Evolutionary conservation across 2,888 invertebrate genomes (phyloP).

Genomic region (Leuctra nigra): DNA sequence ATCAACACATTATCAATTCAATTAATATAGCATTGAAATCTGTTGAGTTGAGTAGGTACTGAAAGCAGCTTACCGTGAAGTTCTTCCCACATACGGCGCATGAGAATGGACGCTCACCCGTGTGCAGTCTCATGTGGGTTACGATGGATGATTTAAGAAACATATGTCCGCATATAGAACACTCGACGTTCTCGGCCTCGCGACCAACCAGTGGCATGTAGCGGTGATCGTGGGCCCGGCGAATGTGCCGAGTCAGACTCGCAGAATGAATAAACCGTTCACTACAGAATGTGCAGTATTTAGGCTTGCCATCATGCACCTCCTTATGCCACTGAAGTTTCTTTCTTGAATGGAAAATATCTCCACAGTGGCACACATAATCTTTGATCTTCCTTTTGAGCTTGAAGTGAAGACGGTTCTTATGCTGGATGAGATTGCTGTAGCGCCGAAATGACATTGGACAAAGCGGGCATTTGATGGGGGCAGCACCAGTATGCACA

Average conservation of each 20-base stretch:
- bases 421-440: slow-evolving; percentile 79
- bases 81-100: slow-evolving; percentile 79
- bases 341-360: slow-evolving; percentile 74
- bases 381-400: slow-evolving; percentile 64
- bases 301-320: slow-evolving; percentile 74
- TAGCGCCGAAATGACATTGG: slow-evolving; percentile 73
- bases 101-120: slow-evolving; percentile 65
- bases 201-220: slow-evolving; percentile 58
- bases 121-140: slow-evolving; percentile 73
- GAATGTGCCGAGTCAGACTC: slow-evolving; percentile 75
- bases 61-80: slow-evolving; percentile 60
- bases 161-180: slow-evolving; percentile 70
- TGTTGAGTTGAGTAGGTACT: no score
- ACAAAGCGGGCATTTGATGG: slow-evolving; percentile 73
- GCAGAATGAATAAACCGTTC: slow-evolving; percentile 82
- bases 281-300: slow-evolving; percentile 76
- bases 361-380: slow-evolving; percentile 71
- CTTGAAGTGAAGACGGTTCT: slow-evolving; percentile 68
- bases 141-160: slow-evolving; percentile 74
- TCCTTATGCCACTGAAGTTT: slow-evolving; percentile 82
- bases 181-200: slow-evolving; percentile 59
- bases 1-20: no score
- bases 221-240: slow-evolving; percentile 69
- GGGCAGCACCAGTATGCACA: slow-evolving; percentile 72
- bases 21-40: no score